phyloP scores from a whole-genome alignment of 2,113 vertebrate genomes.

The Vidua macroura region DNA sequence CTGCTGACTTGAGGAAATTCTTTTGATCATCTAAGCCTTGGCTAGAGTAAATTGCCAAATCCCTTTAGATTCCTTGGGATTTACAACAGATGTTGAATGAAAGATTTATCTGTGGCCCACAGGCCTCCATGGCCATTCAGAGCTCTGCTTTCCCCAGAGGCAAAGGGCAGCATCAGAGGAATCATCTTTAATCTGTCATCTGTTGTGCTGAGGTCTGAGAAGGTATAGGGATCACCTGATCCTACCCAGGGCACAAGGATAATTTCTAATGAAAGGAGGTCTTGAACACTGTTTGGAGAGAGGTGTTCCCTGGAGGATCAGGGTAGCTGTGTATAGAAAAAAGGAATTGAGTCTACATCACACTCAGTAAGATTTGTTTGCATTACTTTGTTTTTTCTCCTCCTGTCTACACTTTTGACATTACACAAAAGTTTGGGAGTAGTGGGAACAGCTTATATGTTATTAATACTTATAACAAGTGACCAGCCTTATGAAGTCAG shows the following conservation, averaged over 20 bases:
- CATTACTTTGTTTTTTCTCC: neutral
- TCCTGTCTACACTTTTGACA: neutral
- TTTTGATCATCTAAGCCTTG: conserved; percentile 54
- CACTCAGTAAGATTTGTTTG: neutral
- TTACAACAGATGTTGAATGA: conserved; percentile 23
- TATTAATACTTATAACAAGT: neutral
- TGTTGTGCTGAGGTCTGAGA: neutral
- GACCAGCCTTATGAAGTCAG: neutral
- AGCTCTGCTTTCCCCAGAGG: neutral
- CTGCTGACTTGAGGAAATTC: conserved; percentile 32
- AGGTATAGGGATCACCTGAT: neutral
- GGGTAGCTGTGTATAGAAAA: neutral
- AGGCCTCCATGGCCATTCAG: neutral
- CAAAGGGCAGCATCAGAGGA: neutral
- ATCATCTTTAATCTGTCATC: neutral
- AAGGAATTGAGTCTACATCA: neutral
- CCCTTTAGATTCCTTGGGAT: conserved; percentile 28
- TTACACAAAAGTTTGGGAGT: neutral
- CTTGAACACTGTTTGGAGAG: neutral
- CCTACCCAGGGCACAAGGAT: neutral
- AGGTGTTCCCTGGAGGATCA: neutral
- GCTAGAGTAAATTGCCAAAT: conserved; percentile 50
- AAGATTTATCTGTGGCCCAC: neutral
- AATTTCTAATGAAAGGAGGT: neutral
- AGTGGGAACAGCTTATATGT: neutral